Conservation (phyloP, 2,113 vertebrate genomes). For the Saimiri boliviensis region DNA sequence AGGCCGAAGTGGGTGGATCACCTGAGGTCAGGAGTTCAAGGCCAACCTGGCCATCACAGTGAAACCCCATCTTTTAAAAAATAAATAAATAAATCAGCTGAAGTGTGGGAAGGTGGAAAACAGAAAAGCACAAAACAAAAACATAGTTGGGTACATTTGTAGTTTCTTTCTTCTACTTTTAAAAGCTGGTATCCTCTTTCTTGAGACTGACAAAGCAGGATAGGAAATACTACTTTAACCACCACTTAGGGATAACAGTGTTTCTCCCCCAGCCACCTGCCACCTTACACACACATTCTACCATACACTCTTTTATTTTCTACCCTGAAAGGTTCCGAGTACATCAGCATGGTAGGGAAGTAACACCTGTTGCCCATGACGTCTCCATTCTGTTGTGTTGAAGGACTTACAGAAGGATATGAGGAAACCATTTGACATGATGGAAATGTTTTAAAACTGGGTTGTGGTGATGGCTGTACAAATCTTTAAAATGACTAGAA, state of each 20-base stretch:
- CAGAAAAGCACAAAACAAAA: background rate
- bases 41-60: too few species aligned
- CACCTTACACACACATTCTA: background rate
- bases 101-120: background rate
- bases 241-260: background rate
- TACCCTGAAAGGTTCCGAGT: background rate
- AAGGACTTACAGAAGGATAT: background rate
- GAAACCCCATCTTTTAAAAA: too few species aligned
- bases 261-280: background rate
- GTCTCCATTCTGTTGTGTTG: too few species aligned
- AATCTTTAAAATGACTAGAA: conserved; percentile 45
- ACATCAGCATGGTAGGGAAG: background rate
- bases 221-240: background rate
- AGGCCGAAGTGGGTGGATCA: too few species aligned
- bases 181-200: conserved; percentile 17
- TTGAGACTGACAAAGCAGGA: background rate
- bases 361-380: background rate
- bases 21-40: too few species aligned
- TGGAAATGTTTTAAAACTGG: background rate
- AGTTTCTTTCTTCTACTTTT: background rate
- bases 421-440: background rate
- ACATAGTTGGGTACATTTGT: background rate
- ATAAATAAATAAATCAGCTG: too few species aligned
- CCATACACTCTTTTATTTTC: background rate
- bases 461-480: background rate